These are phyloP conservation scores for Anneissia japonica DNA, from an alignment of 35 echinoderm and acorn worm species.

Conservation along the genomic window DNA sequence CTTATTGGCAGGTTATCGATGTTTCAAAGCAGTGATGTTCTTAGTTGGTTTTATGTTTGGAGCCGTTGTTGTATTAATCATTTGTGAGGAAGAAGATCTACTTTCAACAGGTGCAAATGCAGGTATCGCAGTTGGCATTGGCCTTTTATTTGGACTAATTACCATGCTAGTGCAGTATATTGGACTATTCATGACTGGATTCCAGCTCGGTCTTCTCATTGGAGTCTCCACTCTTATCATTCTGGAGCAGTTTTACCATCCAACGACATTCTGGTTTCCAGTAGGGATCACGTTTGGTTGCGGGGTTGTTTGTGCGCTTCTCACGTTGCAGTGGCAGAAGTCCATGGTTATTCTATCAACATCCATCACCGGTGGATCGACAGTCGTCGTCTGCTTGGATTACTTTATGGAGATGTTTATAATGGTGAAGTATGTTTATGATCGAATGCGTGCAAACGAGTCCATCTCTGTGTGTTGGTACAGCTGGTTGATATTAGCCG, in stretches of 20 bases:
- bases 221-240: constrained; percentile 52
- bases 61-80: constrained; percentile 66
- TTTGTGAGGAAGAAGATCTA: constrained; percentile 73
- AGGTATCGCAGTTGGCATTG: constrained; percentile 71
- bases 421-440: constrained; percentile 75
- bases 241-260: constrained; percentile 62
- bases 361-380: constrained; percentile 63
- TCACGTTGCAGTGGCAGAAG: constrained; percentile 73
- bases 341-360: constrained; percentile 58
- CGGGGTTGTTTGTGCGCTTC: constrained; percentile 32
- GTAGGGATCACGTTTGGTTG: constrained; percentile 33
- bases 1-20: constrained; percentile 75
- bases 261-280: constrained; percentile 38
- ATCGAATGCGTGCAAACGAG: constrained; percentile 39
- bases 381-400: constrained; percentile 62
- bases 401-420: constrained; percentile 76
- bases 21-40: constrained; percentile 98
- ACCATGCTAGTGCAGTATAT: constrained; percentile 87
- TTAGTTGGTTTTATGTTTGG: constrained; percentile 89
- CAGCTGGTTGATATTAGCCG: constrained; percentile 75
- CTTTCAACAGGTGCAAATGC: constrained; percentile 65
- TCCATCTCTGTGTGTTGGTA: constrained; percentile 67
- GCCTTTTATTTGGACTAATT: constrained; percentile 82
- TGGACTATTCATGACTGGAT: constrained; percentile 88
- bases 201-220: constrained; percentile 77